These are phyloP conservation scores for Antedon mediterranea DNA, from an alignment of 53 echinoderm and acorn worm species.

Conservation along the genomic window DNA sequence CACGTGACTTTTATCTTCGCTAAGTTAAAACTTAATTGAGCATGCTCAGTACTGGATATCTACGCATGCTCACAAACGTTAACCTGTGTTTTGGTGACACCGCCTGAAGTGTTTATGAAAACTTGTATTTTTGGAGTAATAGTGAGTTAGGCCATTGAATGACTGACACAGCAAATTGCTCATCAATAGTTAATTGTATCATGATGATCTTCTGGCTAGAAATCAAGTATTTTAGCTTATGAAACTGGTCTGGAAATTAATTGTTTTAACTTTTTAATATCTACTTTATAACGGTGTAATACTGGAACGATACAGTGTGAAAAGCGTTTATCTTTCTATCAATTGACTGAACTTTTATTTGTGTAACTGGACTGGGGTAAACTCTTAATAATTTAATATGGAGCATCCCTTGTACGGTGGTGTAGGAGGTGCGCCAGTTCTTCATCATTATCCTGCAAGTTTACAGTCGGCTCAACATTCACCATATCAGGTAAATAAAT, in stretches of 20 bases:
- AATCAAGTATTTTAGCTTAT: neutral
- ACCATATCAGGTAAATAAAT: slow-evolving; percentile 68
- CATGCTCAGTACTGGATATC: neutral
- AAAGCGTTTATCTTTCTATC: neutral
- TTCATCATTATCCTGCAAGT: slow-evolving; percentile 83
- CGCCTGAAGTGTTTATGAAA: neutral
- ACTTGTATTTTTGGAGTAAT: neutral
- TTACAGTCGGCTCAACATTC: slow-evolving; percentile 63
- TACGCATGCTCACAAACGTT: neutral
- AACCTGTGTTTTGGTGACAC: neutral
- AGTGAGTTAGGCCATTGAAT: slow-evolving; percentile 1
- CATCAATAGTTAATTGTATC: neutral
- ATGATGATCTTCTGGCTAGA: neutral
- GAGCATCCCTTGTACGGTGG: slow-evolving; percentile 90
- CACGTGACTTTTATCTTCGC: neutral
- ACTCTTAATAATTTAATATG: slow-evolving; percentile 30
- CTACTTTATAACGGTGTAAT: neutral
- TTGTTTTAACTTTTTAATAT: neutral
- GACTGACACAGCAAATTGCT: neutral
- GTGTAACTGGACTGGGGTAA: neutral
- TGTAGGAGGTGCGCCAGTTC: slow-evolving; percentile 54
- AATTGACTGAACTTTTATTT: neutral
- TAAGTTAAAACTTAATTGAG: neutral
- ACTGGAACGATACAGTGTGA: neutral
- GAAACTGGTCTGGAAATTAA: neutral